Evolutionary conservation across 2,797 vertebrate genomes (phyloP), one percentile per base, ranked within the genome.

Genomic region (Yasuhikotakia modesta): DNA sequence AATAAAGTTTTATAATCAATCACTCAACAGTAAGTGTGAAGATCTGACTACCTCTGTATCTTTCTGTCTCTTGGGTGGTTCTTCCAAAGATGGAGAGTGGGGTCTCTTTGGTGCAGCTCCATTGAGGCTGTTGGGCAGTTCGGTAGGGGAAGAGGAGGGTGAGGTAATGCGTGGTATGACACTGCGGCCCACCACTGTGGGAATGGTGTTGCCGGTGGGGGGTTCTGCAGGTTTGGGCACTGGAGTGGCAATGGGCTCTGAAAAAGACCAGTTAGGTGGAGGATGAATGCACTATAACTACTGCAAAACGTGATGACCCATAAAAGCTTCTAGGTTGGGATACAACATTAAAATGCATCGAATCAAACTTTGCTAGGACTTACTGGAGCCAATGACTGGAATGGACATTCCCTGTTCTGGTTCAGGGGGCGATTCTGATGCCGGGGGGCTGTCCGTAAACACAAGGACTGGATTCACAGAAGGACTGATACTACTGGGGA

Each of bases 21-120:
- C n/a, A n/a, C n/a, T n/a, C n/a, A n/a, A n/a, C n/a, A n/a, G n/a
- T n/a, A 21, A 12, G 6, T 45, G n/a, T 43, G 2, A 66, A 8
- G 3, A 82, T 70, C 86, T 88, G 87, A 96, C 95, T 91, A 95
- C 95, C 88, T 95, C 95, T 22, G 89, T 87, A 22, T 96, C 94
- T 84, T 93, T 94, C 76, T 93, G 79, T 76, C 94, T 93, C 88
- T 94, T 96, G 24, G 93, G 89, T 84, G 93, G 91, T 43, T 94
- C 94, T 84, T 94, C 94, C 3, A 89, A 24, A 0, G 92, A 78
- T 45, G 95, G 94, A 0, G 94, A 96, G 80, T 88, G 93, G 81
- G 92, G 88, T 84, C 93, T 90, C 86, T 98, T 97, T 22, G 93
- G 85, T 19, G 90, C 79, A 13, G 91, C 78, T 46, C 91, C 95